Conservation (phyloP, 2,113 vertebrate genomes). For the Sphaerodactylus townsendi region DNA sequence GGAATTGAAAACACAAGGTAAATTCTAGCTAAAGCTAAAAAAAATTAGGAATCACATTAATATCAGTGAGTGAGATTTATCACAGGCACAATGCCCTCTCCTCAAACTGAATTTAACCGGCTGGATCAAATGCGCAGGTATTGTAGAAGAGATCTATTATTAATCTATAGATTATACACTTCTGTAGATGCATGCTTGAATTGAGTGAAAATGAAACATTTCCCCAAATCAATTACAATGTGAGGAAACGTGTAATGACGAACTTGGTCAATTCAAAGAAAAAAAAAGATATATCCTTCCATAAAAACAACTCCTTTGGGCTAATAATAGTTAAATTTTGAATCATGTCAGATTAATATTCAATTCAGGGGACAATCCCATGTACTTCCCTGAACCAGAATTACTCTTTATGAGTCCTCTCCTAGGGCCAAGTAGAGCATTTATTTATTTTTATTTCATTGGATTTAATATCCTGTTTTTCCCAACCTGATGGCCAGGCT, state of each 20-base stretch:
- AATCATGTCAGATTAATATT: too few relatives aligned
- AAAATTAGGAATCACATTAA: neutral
- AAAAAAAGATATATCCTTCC: too few relatives aligned
- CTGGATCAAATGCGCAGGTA: neutral
- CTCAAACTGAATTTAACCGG: neutral
- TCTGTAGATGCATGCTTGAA: neutral
- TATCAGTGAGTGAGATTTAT: neutral
- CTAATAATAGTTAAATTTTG: too few relatives aligned
- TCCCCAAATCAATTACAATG: neutral
- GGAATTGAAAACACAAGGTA: neutral
- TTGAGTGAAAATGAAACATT: neutral
- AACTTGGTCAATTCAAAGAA: neutral
- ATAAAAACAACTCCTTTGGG: too few relatives aligned
- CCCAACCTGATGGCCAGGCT: too few relatives aligned
- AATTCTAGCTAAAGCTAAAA: neutral
- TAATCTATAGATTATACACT: neutral
- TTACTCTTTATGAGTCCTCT: neutral
- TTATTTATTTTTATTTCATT: too few relatives aligned
- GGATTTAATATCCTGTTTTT: too few relatives aligned
- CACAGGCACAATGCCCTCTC: neutral
- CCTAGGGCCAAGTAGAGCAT: neutral
- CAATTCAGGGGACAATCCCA: neutral
- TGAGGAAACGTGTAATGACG: neutral
- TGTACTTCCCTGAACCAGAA: neutral
- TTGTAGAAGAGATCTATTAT: neutral